Base-by-base conservation (phyloP, 2,888 invertebrate species). In the Miltochrista miniata region DNA sequence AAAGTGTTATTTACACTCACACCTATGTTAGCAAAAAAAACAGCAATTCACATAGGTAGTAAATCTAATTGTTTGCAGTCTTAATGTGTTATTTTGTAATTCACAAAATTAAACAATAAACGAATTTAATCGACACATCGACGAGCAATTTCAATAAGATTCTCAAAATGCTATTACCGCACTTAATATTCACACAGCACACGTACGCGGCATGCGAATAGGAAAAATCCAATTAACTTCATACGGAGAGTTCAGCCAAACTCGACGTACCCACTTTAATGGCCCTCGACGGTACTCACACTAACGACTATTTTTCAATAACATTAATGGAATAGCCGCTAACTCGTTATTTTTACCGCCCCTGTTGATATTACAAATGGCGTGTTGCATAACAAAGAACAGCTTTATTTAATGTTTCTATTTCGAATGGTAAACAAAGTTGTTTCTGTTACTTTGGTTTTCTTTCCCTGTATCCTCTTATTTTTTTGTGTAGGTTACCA, bases 191-290 rank as follows among this genome's bases (percentile, higher is more conserved):
- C 85, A 85, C 76, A 75, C 82, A 70, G 78, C 76, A 76, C 84
- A 83, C 87, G 84, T 83, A 72, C 79, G 70, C 73, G 68, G 68
- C 82, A 81, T 72, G 82, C 81, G 82, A 86, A 85, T 88, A 84
- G 87, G 87, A 87, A 88, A 87, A 89, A 89, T 88, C 87, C 87
- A 89, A 89, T 89, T 88, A 88, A 87, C 82, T 87, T 75, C 85
- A 83, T 83, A 81, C 81, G 85, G 81, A 81, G 81, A 81, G 84
- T 77, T 76, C 76, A 74, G 64, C 73, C 69, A 65, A 79, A 81
- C 76, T 72, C 72, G 72, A 70, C 75, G 69, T 70, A 66, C 66
- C 64, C 64, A 59, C 64, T 51, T 61, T 51, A 56, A 56, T 56
- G 53, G 59, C 62, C 61, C 71, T 72, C 65, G 69, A 68, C 64